These are phyloP conservation scores for Hymenochirus boettgeri DNA, from an alignment of 2,113 vertebrate genomes.

Conservation along the genomic window DNA sequence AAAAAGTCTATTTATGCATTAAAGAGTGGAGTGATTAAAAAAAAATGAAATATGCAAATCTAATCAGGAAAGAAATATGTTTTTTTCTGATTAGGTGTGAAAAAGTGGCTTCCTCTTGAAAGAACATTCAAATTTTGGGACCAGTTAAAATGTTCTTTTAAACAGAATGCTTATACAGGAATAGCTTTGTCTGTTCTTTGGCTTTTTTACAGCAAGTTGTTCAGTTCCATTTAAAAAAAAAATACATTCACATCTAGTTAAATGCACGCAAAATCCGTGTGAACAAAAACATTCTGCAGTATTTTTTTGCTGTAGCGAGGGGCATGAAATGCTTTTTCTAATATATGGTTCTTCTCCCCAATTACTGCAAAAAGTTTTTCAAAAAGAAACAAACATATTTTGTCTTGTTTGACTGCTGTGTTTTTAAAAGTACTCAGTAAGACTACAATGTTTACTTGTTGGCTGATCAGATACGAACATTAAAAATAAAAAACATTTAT, in stretches of 20 bases:
- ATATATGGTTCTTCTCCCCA: neutral
- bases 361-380: neutral
- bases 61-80: constrained; percentile 61
- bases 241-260: neutral
- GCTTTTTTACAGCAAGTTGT: constrained; percentile 14
- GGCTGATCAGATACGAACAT: constrained; percentile 3
- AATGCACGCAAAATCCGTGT: constrained; percentile 4
- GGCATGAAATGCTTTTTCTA: constrained; percentile 1
- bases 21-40: constrained; percentile 64
- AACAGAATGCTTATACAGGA: constrained; percentile 16
- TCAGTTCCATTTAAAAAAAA: neutral
- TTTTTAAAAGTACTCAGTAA: constrained; percentile 16
- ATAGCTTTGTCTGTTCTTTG: constrained; percentile 26
- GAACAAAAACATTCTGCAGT: constrained; percentile 1
- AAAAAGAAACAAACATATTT: constrained; percentile 1
- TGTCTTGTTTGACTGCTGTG: constrained; percentile 8
- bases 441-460: constrained; percentile 2
- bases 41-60: constrained; percentile 73
- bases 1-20: constrained; percentile 69
- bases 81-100: constrained; percentile 62
- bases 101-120: constrained; percentile 45
- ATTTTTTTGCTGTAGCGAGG: neutral
- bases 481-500: neutral
- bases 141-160: constrained; percentile 22
- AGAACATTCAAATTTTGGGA: constrained; percentile 35